A percentile compares a stretch with the other conserved stretches of the same genome.
Conservation (phyloP, 2,888 invertebrate genomes). For the Dromius quadrimaculatus region DNA sequence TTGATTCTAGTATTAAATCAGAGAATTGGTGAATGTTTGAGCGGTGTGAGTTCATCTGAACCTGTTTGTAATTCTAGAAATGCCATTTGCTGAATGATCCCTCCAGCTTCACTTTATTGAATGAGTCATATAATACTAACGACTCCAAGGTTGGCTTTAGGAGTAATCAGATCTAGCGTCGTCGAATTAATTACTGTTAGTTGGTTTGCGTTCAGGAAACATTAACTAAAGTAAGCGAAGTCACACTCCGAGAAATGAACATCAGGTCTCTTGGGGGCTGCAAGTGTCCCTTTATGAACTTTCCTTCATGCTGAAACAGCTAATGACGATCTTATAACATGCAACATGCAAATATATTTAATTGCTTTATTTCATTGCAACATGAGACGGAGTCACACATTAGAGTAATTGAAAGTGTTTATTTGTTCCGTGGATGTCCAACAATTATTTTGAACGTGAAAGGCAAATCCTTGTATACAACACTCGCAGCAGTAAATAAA, state of each 20-base stretch:
- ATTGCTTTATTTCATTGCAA: constrained; percentile 25
- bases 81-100: too few relatives aligned
- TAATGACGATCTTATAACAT: constrained; percentile 37
- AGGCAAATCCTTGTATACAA: background rate
- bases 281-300: constrained; percentile 38
- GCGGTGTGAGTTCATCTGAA: too few relatives aligned
- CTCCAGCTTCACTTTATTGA: background rate
- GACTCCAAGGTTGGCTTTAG: constrained; percentile 15
- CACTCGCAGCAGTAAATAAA: constrained; percentile 15
- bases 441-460: too few relatives aligned
- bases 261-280: constrained; percentile 14
- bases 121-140: background rate
- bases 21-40: too few relatives aligned
- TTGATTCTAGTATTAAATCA: too few relatives aligned
- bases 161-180: constrained; percentile 30
- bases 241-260: constrained; percentile 41
- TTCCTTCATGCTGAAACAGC: constrained; percentile 32
- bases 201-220: constrained; percentile 36
- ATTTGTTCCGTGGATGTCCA: too few relatives aligned
- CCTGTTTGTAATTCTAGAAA: too few relatives aligned
- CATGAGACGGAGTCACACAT: background rate
- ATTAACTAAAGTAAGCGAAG: constrained; percentile 43
- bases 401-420: constrained; percentile 18
- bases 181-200: constrained; percentile 34
- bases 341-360: constrained; percentile 44